Conservation (phyloP, 2,888 invertebrate genomes). For the Spodoptera picta region DNA sequence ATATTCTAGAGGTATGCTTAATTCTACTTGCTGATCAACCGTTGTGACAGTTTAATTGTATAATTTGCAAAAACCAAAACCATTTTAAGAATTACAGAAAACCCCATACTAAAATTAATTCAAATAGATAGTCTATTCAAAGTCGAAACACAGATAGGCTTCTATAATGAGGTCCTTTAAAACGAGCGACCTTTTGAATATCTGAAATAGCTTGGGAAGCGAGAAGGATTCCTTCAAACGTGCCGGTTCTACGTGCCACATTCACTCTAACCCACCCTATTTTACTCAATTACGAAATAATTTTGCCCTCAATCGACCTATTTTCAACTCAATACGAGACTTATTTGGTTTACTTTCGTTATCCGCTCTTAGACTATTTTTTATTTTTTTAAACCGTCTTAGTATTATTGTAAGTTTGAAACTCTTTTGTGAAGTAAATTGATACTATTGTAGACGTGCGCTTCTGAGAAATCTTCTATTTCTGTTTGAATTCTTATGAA, state of each 20-base stretch:
- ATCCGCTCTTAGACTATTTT: too few species aligned
- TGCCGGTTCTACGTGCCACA: constrained; percentile 66
- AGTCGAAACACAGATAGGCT: constrained; percentile 60
- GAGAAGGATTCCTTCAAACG: constrained; percentile 60
- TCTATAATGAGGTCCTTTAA: constrained; percentile 67
- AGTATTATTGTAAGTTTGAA: too few species aligned
- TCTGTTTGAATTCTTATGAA: too few species aligned
- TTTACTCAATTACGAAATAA: constrained; percentile 66
- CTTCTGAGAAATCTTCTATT: too few species aligned
- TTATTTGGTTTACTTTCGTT: constrained; percentile 19
- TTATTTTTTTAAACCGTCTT: too few species aligned
- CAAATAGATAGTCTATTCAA: constrained; percentile 59
- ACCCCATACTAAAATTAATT: constrained; percentile 40
- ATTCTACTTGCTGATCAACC: too few species aligned
- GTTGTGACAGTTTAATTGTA: too few species aligned
- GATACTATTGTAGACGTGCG: too few species aligned
- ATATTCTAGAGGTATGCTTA: too few species aligned
- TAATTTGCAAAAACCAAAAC: too few species aligned
- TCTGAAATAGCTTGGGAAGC: constrained; percentile 68
- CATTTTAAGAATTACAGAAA: constrained; percentile 4
- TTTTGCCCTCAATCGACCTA: constrained; percentile 59
- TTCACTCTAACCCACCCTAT: constrained; percentile 62
- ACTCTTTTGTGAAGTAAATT: too few species aligned
- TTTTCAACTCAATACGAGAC: constrained; percentile 50
- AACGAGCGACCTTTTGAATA: constrained; percentile 75